Evolutionary conservation across 2,888 invertebrate species (phyloP).

Genomic region (Tethea ocularis): DNA sequence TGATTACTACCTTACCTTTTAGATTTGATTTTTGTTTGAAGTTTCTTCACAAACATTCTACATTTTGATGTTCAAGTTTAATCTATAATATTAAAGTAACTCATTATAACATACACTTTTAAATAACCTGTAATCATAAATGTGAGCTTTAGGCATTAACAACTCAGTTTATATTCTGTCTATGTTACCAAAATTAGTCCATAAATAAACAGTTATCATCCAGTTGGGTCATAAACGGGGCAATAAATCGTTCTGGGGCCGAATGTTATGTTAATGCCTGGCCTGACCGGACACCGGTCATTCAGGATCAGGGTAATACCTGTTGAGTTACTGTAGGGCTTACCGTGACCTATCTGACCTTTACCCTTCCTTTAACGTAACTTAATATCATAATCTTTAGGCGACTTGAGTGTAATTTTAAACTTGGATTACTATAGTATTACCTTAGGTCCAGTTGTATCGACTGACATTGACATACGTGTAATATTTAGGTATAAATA

Average conservation of each 20-base stretch:
- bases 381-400: constrained; percentile 25
- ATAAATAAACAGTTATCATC: constrained; percentile 41
- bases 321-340: constrained; percentile 77
- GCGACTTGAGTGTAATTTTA: constrained; percentile 1
- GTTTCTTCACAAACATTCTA: no score
- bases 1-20: background rate
- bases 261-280: constrained; percentile 64
- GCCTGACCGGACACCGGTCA: constrained; percentile 64
- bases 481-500: background rate
- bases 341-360: constrained; percentile 51
- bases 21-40: no score
- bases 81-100: no score
- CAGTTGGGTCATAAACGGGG: constrained; percentile 51
- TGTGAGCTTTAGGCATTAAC: background rate
- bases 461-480: no score
- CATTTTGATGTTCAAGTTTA: no score
- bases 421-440: no score
- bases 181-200: background rate
- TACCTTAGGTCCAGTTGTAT: background rate
- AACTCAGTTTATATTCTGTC: background rate
- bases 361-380: constrained; percentile 30
- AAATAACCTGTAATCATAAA: background rate
- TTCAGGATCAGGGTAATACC: constrained; percentile 74
- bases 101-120: background rate
- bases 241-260: constrained; percentile 52